phyloP scores from a whole-genome alignment of 2,797 vertebrate species.

The Rhincodon typus region DNA sequence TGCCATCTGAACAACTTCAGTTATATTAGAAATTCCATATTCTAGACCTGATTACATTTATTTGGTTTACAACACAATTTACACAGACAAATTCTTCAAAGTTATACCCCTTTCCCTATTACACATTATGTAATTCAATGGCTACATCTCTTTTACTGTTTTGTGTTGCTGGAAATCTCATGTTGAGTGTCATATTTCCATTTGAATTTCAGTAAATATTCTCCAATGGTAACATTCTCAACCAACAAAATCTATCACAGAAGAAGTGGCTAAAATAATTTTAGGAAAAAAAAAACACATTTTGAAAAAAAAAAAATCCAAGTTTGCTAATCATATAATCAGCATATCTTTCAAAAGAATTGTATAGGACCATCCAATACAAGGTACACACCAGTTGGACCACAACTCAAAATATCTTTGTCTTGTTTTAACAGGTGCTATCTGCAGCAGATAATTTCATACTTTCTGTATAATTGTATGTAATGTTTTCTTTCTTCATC shows the following conservation, averaged over 20 bases:
- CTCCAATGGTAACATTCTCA: background rate
- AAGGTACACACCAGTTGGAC: too few relatives aligned
- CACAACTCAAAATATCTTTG: background rate
- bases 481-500: background rate
- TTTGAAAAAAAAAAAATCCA: too few relatives aligned
- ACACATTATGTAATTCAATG: background rate
- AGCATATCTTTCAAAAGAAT: background rate
- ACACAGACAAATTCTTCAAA: background rate
- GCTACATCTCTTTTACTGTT: background rate
- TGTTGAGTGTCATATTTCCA: background rate
- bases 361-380: background rate
- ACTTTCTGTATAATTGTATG: background rate
- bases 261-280: background rate
- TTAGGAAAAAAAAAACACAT: too few relatives aligned
- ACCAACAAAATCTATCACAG: too few relatives aligned
- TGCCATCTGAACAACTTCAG: background rate
- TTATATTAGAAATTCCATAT: background rate
- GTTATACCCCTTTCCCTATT: too few relatives aligned
- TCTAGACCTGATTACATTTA: background rate
- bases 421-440: background rate
- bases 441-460: background rate
- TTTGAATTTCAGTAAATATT: slow-evolving; percentile 5
- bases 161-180: background rate
- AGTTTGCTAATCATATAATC: background rate
- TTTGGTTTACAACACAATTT: background rate